Evolutionary conservation across 2,888 invertebrate species (phyloP).

Genomic region (Apodemia duryi): DNA sequence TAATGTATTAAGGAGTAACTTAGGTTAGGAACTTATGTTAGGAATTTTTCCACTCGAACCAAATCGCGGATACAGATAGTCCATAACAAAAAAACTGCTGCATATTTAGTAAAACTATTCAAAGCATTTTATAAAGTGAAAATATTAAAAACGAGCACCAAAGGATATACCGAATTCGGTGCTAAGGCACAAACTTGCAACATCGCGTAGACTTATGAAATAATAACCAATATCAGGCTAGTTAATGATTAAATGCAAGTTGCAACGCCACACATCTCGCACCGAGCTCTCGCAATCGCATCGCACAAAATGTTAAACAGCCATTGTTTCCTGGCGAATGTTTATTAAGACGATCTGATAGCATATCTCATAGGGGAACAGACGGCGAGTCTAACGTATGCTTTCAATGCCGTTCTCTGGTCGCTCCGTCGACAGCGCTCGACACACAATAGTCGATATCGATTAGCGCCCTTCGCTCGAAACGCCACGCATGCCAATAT

Average conservation of each 20-base stretch:
- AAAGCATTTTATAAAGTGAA: no score
- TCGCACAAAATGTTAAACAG: slow-evolving; percentile 58
- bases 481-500: slow-evolving; percentile 31
- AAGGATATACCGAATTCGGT: no score
- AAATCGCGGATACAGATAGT: no score
- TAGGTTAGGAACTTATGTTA: no score
- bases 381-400: slow-evolving; percentile 62
- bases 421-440: slow-evolving; percentile 34
- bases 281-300: slow-evolving; percentile 40
- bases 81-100: no score
- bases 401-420: slow-evolving; percentile 48
- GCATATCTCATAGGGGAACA: slow-evolving; percentile 62
- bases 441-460: slow-evolving; percentile 49
- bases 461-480: slow-evolving; percentile 50
- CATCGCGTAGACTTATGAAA: background rate
- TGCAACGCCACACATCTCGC: slow-evolving; percentile 40
- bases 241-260: slow-evolving; percentile 11
- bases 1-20: no score
- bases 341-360: slow-evolving; percentile 78
- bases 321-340: slow-evolving; percentile 71
- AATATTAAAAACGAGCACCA: no score
- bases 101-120: no score
- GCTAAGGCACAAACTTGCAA: background rate
- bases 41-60: no score
- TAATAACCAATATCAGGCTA: slow-evolving; percentile 3